These are phyloP conservation scores for Gryllus bimaculatus DNA, from an alignment of 1,140 invertebrate species.

Conservation along the genomic window DNA sequence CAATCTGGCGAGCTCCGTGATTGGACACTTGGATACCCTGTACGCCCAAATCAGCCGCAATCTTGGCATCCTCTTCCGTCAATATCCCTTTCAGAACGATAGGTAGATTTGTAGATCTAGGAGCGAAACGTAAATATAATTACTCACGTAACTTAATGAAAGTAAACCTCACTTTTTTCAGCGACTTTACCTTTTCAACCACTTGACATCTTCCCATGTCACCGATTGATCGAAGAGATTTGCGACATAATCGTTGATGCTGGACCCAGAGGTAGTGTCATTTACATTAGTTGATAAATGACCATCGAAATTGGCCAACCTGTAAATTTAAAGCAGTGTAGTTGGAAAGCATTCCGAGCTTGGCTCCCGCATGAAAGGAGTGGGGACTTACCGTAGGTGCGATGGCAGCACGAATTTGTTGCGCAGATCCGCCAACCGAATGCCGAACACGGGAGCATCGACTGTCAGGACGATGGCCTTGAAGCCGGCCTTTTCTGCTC, in stretches of 20 bases:
- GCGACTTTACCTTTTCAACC: slow-evolving; percentile 60
- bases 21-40: slow-evolving; percentile 80
- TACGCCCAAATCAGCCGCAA: slow-evolving; percentile 55
- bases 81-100: slow-evolving; percentile 85
- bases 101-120: slow-evolving; percentile 63
- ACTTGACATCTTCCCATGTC: slow-evolving; percentile 74
- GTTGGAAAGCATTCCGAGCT: neutral
- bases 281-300: slow-evolving; percentile 47
- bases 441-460: slow-evolving; percentile 79
- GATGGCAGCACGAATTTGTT: slow-evolving; percentile 77
- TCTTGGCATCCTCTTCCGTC: slow-evolving; percentile 73
- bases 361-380: neutral
- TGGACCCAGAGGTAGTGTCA: slow-evolving; percentile 43
- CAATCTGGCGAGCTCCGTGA: slow-evolving; percentile 83
- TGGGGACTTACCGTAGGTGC: slow-evolving; percentile 54
- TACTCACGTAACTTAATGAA: neutral
- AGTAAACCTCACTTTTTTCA: neutral
- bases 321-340: slow-evolving; percentile 25
- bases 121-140: slow-evolving; percentile 16
- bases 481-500: slow-evolving; percentile 78
- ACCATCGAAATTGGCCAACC: slow-evolving; percentile 63
- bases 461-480: slow-evolving; percentile 84
- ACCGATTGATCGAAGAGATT: slow-evolving; percentile 67
- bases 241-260: slow-evolving; percentile 64
- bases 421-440: slow-evolving; percentile 63